A percentile compares a stretch with the other conserved stretches of the same genome.
These are phyloP conservation scores for Hyphantria cunea DNA, from an alignment of 1,140 invertebrate species.

Conservation along the genomic window DNA sequence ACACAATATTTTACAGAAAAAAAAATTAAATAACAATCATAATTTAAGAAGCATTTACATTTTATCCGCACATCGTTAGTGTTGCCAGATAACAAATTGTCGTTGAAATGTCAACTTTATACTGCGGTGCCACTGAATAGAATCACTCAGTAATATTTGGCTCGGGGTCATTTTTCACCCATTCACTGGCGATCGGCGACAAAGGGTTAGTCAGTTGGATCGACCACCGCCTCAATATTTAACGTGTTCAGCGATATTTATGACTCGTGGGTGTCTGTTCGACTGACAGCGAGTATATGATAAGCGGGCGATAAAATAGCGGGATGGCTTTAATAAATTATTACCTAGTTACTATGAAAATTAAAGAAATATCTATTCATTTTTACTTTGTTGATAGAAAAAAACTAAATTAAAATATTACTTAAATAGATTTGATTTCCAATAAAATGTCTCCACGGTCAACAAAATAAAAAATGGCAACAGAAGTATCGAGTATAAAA, in stretches of 20 bases:
- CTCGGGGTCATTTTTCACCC: conserved; percentile 34
- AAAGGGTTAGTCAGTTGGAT: conserved; percentile 38
- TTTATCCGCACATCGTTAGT: conserved; percentile 10
- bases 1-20: no score
- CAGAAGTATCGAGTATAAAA: no score
- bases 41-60: no score
- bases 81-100: conserved; percentile 33
- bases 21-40: no score
- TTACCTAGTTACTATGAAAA: neutral
- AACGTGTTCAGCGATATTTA: conserved; percentile 57
- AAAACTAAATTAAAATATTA: no score
- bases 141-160: conserved; percentile 26
- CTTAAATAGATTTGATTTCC: no score
- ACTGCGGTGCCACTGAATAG: conserved; percentile 9
- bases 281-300: conserved; percentile 1
- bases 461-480: no score
- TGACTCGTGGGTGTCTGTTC: conserved; percentile 35
- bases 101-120: conserved; percentile 32
- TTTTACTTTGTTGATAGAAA: no score
- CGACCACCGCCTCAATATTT: conserved; percentile 43
- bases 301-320: neutral
- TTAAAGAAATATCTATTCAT: no score
- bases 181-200: conserved; percentile 37
- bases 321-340: no score
- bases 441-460: no score